Percentiles rank a stretch among this genome's conserved stretches.
These are phyloP conservation scores for Sebastes itinus DNA, from an alignment of 2,797 vertebrate species.

Conservation along the genomic window DNA sequence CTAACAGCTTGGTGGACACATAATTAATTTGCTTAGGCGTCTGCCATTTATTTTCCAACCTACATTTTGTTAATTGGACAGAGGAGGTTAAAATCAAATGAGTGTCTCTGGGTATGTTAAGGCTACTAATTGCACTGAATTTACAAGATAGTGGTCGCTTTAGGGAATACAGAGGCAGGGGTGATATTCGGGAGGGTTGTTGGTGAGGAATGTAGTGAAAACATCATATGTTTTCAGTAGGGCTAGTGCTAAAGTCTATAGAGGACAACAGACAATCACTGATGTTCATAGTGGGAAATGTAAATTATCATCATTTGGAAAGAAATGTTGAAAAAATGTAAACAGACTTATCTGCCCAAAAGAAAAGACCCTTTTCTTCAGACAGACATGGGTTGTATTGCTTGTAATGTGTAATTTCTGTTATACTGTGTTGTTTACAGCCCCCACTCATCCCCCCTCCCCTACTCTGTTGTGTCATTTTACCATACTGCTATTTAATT, in stretches of 20 bases:
- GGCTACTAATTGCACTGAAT: conserved; percentile 76
- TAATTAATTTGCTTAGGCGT: conserved; percentile 86
- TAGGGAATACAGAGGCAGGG: conserved; percentile 49
- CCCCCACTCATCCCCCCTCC: background rate
- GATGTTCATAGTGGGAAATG: background rate
- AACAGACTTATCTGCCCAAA: background rate
- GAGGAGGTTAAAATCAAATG: conserved; percentile 83
- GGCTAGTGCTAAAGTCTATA: background rate
- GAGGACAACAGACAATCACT: background rate
- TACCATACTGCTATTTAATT: conserved; percentile 50
- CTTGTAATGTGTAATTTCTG: conserved; percentile 41
- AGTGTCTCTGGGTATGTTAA: conserved; percentile 75
- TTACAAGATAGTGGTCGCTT: conserved; percentile 56
- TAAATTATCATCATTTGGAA: background rate
- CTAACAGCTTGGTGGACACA: conserved; percentile 87
- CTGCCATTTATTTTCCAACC: conserved; percentile 87
- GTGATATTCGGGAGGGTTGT: conserved; percentile 37
- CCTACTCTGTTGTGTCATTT: conserved; percentile 47
- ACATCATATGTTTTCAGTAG: conserved; percentile 36
- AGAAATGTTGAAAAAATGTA: background rate
- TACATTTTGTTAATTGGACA: conserved; percentile 87
- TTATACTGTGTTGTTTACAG: conserved; percentile 59
- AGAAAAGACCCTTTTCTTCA: background rate
- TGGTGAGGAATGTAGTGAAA: conserved; percentile 42
- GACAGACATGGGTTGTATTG: conserved; percentile 1